phyloP scores from a whole-genome alignment of 2,888 invertebrate species.

The Thera britannica region DNA sequence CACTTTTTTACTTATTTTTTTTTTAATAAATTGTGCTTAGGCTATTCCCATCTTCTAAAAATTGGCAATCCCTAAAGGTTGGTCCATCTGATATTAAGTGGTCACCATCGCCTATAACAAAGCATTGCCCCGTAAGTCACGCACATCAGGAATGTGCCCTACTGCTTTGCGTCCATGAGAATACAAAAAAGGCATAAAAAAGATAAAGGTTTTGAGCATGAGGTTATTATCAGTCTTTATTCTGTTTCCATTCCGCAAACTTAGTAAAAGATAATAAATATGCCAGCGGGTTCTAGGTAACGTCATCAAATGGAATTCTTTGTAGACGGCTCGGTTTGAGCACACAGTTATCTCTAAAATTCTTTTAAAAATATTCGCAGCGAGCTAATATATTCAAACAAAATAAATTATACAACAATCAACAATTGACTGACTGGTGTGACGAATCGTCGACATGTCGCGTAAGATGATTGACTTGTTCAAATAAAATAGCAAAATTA shows the following conservation, averaged over 20 bases:
- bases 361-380: slow-evolving; percentile 22
- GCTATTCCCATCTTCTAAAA: too few species aligned
- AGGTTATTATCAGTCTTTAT: not conserved
- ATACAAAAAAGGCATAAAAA: too few species aligned
- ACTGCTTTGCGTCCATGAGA: too few species aligned
- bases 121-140: too few species aligned
- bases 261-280: not conserved
- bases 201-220: not conserved
- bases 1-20: too few species aligned
- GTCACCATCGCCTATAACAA: too few species aligned
- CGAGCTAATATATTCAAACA: slow-evolving; percentile 22
- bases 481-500: slow-evolving; percentile 4
- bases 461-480: not conserved
- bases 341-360: slow-evolving; percentile 20
- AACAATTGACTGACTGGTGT: slow-evolving; percentile 20
- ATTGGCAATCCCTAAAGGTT: too few species aligned
- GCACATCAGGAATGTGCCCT: too few species aligned
- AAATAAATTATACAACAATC: slow-evolving; percentile 17
- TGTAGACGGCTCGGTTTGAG: slow-evolving; percentile 13
- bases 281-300: not conserved
- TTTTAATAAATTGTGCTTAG: too few species aligned
- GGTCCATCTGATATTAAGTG: not conserved
- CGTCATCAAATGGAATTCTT: slow-evolving; percentile 24
- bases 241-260: slow-evolving; percentile 1
- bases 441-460: slow-evolving; percentile 18